These are phyloP conservation scores for Drosophila kokeensis DNA, from an alignment of 2,888 invertebrate species.

Conservation along the genomic window DNA sequence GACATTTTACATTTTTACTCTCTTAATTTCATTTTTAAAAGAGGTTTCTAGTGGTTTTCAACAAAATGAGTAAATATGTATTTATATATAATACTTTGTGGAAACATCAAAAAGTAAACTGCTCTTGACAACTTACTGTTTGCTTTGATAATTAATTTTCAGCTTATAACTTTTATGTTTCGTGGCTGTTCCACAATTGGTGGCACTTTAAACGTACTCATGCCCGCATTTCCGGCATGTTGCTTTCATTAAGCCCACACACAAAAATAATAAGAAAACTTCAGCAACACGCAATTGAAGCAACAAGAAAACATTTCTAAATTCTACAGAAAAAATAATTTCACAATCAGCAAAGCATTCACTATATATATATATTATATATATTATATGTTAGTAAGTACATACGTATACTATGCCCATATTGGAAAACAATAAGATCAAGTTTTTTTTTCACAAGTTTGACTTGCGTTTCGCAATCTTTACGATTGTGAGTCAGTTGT, in stretches of 20 bases:
- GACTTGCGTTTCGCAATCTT: constrained; percentile 33
- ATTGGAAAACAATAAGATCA: constrained; percentile 26
- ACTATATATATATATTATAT: constrained; percentile 9
- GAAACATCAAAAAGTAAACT: constrained; percentile 2
- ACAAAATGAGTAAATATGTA: background rate
- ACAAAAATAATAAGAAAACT: constrained; percentile 10
- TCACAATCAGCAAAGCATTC: constrained; percentile 41
- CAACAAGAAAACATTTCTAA: constrained; percentile 26
- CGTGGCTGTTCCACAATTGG: constrained; percentile 10
- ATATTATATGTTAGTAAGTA: constrained; percentile 7
- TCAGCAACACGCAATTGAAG: constrained; percentile 50
- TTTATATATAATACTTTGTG: background rate
- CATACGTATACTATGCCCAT: constrained; percentile 1
- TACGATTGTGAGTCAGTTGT: constrained; percentile 41
- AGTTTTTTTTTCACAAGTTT: constrained; percentile 26
- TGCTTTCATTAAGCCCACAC: constrained; percentile 39
- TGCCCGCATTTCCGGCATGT: constrained; percentile 49
- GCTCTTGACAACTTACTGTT: constrained; percentile 24
- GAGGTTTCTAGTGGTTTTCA: background rate
- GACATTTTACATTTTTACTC: background rate
- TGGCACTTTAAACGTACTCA: constrained; percentile 13
- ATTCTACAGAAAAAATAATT: constrained; percentile 25
- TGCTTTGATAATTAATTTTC: constrained; percentile 21
- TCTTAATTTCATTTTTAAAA: background rate
- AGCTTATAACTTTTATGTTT: constrained; percentile 15